Conservation (phyloP, 2,888 invertebrate species). For the Vanessa cardui region DNA sequence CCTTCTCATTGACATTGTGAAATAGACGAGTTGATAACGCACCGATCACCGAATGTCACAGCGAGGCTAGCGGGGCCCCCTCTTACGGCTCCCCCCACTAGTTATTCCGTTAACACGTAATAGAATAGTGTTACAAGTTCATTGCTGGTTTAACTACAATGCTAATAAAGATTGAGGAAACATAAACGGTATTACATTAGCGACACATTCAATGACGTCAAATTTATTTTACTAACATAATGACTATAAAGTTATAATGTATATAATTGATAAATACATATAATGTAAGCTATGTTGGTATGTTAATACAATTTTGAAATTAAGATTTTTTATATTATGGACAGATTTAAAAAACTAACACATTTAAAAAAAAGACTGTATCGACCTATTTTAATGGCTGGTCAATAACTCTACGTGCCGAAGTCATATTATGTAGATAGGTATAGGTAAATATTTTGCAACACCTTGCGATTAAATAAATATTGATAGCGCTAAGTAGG, state of each 20-base stretch:
- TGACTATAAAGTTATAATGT: constrained; percentile 8
- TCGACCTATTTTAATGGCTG: constrained; percentile 17
- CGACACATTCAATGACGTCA: not conserved
- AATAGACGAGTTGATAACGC: constrained; percentile 80
- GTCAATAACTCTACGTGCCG: constrained; percentile 10
- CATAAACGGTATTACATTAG: constrained; percentile 17
- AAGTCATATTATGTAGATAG: constrained; percentile 34
- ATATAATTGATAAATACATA: not conserved
- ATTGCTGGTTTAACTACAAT: constrained; percentile 53
- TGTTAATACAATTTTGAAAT: too few relatives aligned
- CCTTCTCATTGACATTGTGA: constrained; percentile 84
- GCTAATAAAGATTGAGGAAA: constrained; percentile 17
- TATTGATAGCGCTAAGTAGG: constrained; percentile 76
- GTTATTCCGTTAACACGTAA: constrained; percentile 53
- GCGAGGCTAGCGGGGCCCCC: constrained; percentile 76
- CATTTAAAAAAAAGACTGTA: not conserved
- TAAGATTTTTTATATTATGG: not conserved
- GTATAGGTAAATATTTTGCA: constrained; percentile 61
- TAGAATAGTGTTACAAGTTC: constrained; percentile 53
- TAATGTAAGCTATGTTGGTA: too few relatives aligned
- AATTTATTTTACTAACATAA: not conserved
- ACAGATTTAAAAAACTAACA: not conserved
- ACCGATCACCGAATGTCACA: constrained; percentile 79
- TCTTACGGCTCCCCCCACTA: constrained; percentile 59
- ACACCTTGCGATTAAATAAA: constrained; percentile 67